Evolutionary conservation across 2,888 invertebrate species (phyloP).

Genomic region (Lepeophtheirus nordmannii): DNA sequence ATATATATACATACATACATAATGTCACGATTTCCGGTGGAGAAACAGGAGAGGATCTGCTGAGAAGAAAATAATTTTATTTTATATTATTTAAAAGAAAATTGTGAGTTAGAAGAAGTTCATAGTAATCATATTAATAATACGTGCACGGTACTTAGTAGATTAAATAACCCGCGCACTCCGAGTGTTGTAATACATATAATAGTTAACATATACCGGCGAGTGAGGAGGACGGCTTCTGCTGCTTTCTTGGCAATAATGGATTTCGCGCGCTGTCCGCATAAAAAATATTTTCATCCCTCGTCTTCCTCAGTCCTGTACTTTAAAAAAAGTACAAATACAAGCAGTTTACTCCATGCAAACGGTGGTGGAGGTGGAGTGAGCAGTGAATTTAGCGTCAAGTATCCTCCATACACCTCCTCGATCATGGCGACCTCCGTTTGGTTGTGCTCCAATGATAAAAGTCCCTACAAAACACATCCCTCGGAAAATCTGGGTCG

Average conservation of each 20-base stretch:
- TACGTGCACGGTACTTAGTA: too few species aligned
- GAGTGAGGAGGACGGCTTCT: neutral
- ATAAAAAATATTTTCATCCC: neutral
- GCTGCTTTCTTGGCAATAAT: slow-evolving; percentile 1
- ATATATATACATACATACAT: too few species aligned
- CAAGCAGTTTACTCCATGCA: neutral
- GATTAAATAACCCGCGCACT: too few species aligned
- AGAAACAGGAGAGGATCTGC: too few species aligned
- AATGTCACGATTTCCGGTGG: too few species aligned
- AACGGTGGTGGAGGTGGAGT: slow-evolving; percentile 1
- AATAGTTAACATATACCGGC: too few species aligned
- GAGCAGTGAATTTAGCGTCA: slow-evolving; percentile 4
- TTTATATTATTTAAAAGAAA: too few species aligned
- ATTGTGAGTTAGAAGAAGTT: too few species aligned
- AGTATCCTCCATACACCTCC: slow-evolving; percentile 1
- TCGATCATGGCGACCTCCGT: slow-evolving; percentile 9
- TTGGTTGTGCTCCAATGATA: neutral
- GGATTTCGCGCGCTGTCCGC: slow-evolving; percentile 1
- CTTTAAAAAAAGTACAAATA: neutral
- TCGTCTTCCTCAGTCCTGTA: neutral
- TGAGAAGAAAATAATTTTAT: too few species aligned
- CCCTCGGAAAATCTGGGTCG: slow-evolving; percentile 9
- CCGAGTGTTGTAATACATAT: too few species aligned
- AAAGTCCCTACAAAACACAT: neutral
- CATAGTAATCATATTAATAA: too few species aligned